Conservation (phyloP, 92 coral and sea anemone genomes). For the Palythoa grandis region DNA sequence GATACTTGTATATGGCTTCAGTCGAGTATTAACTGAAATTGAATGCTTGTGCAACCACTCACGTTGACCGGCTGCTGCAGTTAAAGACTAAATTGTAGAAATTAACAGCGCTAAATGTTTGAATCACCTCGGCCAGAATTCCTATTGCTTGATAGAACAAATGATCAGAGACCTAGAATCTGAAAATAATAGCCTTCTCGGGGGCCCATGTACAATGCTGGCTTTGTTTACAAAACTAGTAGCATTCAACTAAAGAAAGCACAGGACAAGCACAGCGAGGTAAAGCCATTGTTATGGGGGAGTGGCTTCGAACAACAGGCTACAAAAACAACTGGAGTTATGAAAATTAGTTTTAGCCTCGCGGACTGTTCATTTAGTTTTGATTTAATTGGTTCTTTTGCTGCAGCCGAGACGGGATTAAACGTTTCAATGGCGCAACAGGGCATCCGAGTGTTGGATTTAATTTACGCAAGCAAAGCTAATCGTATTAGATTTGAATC, state of each 20-base stretch:
- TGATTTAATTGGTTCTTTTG: constrained; percentile 15
- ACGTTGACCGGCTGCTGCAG: too few species aligned
- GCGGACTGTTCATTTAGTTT: constrained; percentile 36
- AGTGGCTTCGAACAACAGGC: constrained; percentile 27
- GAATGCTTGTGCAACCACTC: neutral
- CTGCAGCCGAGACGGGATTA: neutral
- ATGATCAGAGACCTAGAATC: neutral
- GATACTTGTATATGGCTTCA: neutral
- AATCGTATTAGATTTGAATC: constrained; percentile 26
- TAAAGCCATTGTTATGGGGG: constrained; percentile 23
- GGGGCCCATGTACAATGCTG: neutral
- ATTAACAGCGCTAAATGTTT: neutral
- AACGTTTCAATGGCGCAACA: constrained; percentile 10
- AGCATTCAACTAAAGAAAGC: constrained; percentile 13
- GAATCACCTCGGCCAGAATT: neutral
- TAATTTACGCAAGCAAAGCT: neutral
- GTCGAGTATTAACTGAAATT: neutral
- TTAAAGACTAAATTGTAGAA: neutral
- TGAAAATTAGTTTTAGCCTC: constrained; percentile 41
- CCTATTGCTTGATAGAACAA: constrained; percentile 28
- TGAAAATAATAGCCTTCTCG: neutral
- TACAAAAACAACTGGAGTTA: constrained; percentile 12
- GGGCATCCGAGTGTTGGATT: constrained; percentile 1
- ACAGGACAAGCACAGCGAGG: neutral
- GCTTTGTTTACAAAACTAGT: constrained; percentile 5